A percentile compares a stretch with the other conserved stretches of the same genome.
Evolutionary conservation across 2,888 invertebrate genomes (phyloP).

Genomic region (Opisthograptis luteolata): DNA sequence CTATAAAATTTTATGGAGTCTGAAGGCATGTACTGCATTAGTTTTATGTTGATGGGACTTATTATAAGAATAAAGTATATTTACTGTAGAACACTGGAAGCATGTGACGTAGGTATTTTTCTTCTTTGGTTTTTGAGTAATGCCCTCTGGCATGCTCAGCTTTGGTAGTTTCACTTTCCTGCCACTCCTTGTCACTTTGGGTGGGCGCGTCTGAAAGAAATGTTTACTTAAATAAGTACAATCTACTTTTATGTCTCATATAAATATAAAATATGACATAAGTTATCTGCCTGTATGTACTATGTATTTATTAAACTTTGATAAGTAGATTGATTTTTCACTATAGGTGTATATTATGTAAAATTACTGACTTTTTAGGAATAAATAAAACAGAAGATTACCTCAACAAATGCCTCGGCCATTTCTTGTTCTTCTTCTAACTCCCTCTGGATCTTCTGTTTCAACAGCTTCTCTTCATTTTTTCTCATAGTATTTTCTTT

Average conservation of each 20-base stretch:
- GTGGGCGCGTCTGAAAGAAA: slow-evolving; percentile 49
- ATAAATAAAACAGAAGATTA: too few relatives aligned
- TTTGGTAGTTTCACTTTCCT: slow-evolving; percentile 71
- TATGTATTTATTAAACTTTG: too few relatives aligned
- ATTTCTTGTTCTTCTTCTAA: slow-evolving; percentile 34
- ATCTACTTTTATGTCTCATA: too few relatives aligned
- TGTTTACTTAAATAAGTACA: slow-evolving; percentile 5
- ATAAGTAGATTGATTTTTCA: too few relatives aligned
- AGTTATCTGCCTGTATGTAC: too few relatives aligned
- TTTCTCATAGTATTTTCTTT: slow-evolving; percentile 22
- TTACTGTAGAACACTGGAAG: slow-evolving; percentile 69
- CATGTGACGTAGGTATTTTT: slow-evolving; percentile 61
- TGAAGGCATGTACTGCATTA: too few relatives aligned
- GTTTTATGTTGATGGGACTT: too few relatives aligned
- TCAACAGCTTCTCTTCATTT: slow-evolving; percentile 28
- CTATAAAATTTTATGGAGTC: too few relatives aligned
- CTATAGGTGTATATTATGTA: too few relatives aligned
- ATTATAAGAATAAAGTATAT: too few relatives aligned
- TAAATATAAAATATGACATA: too few relatives aligned
- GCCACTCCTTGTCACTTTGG: slow-evolving; percentile 72
- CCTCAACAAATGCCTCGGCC: slow-evolving; percentile 34
- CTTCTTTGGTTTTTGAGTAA: slow-evolving; percentile 61
- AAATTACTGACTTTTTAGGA: too few relatives aligned
- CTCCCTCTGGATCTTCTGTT: slow-evolving; percentile 31
- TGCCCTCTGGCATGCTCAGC: slow-evolving; percentile 57